These are phyloP conservation scores for Ctenosaura bakeri DNA, from an alignment of 2,797 vertebrate species.

Conservation along the genomic window DNA sequence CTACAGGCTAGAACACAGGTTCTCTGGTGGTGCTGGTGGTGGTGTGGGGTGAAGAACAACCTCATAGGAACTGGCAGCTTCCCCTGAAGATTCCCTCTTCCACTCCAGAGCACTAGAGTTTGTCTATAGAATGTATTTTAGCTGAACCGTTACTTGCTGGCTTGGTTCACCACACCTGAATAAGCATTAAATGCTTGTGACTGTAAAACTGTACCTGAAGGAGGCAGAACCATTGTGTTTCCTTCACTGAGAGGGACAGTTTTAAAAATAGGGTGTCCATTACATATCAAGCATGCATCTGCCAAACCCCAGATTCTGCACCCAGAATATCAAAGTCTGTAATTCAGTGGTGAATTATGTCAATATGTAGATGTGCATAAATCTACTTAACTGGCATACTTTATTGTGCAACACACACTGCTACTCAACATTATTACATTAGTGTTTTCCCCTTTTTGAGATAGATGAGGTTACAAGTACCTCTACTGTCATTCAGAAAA, in stretches of 20 bases:
- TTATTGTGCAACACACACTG: not conserved
- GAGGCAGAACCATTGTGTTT: constrained; percentile 15
- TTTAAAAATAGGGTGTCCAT: not conserved
- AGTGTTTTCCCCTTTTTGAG: not conserved
- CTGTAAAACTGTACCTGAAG: constrained; percentile 37
- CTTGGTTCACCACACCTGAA: constrained; percentile 47
- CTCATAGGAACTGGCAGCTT: constrained; percentile 9
- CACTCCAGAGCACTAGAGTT: not conserved
- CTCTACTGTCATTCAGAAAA: not conserved
- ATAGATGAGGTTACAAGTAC: not conserved
- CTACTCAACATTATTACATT: not conserved
- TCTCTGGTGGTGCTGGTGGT: not conserved
- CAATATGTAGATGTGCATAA: not conserved
- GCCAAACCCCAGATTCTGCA: not conserved
- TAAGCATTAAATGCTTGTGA: constrained; percentile 44
- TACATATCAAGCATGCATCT: not conserved
- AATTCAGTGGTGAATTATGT: not conserved
- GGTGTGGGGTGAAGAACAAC: no score
- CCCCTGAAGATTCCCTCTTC: not conserved
- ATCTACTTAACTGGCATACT: not conserved
- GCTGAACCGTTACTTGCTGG: constrained; percentile 54
- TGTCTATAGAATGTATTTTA: constrained; percentile 46
- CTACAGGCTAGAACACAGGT: not conserved
- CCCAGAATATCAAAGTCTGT: not conserved
- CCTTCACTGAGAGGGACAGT: not conserved